Conservation (phyloP, 1,140 invertebrate genomes). For the Anastatus disparis region DNA sequence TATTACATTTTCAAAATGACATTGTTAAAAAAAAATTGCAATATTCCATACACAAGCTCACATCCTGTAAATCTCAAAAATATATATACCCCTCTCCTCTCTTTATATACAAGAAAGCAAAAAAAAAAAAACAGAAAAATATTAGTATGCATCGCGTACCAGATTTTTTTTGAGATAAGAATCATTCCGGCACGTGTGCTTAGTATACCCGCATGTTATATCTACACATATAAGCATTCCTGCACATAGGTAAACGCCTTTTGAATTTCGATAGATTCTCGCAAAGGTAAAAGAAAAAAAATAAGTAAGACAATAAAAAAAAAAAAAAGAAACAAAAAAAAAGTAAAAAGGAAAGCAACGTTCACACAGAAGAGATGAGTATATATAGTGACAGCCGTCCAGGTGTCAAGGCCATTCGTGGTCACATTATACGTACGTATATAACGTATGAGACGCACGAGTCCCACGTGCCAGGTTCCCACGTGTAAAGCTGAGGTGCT, state of each 20-base stretch:
- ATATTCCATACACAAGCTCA: too few relatives aligned
- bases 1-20: too few relatives aligned
- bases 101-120: too few relatives aligned
- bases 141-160: constrained; percentile 21
- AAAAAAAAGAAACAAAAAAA: not conserved
- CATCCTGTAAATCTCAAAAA: too few relatives aligned
- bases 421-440: constrained; percentile 39
- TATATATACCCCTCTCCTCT: too few relatives aligned
- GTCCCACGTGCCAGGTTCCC: constrained; percentile 60
- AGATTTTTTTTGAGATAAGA: not conserved
- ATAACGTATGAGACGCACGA: too few relatives aligned
- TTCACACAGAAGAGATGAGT: constrained; percentile 35
- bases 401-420: constrained; percentile 44
- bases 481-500: constrained; percentile 52
- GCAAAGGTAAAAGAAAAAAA: constrained; percentile 1
- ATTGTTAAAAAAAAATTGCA: too few relatives aligned
- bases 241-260: constrained; percentile 7
- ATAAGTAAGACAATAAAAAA: not conserved
- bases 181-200: constrained; percentile 6
- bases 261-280: constrained; percentile 40
- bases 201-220: constrained; percentile 27
- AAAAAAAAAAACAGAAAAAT: not conserved
- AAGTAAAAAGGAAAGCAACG: constrained; percentile 12
- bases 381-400: constrained; percentile 18
- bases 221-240: constrained; percentile 30